Conservation (phyloP, 2,888 invertebrate genomes). For the Therioaphis trifolii region DNA sequence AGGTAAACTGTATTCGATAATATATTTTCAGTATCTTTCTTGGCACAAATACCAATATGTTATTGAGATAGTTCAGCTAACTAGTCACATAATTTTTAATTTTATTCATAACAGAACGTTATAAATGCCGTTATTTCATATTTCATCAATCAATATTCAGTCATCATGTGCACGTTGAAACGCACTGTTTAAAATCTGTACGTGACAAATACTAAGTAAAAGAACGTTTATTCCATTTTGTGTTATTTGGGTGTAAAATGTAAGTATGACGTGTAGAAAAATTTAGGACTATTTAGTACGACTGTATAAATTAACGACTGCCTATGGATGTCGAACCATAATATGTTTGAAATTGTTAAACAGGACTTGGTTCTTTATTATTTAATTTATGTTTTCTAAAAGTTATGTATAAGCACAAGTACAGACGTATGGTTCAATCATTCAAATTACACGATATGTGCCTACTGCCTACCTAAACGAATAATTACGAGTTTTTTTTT, state of each 20-base stretch:
- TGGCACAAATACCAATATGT: not conserved
- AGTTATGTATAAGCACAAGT: too few species aligned
- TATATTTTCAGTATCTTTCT: not conserved
- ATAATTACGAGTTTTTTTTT: too few species aligned
- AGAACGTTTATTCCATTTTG: not conserved
- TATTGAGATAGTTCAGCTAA: not conserved
- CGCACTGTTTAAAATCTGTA: conserved; percentile 10
- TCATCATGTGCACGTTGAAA: not conserved
- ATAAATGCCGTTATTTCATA: conserved; percentile 26
- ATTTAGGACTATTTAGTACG: too few species aligned
- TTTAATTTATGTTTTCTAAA: too few species aligned
- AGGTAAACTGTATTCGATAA: not conserved
- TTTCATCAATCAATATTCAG: conserved; percentile 39
- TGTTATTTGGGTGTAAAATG: not conserved
- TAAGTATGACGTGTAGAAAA: not conserved
- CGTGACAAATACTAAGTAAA: conserved; percentile 16
- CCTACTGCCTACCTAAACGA: not conserved
- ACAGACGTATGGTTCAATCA: too few species aligned
- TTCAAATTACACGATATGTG: not conserved
- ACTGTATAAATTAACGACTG: too few species aligned
- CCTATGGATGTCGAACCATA: too few species aligned
- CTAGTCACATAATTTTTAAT: conserved; percentile 12
- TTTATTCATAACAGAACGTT: conserved; percentile 24
- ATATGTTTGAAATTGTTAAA: too few species aligned
- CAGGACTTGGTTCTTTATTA: too few species aligned